Base-by-base conservation (phyloP, 2,888 invertebrate genomes). In the Acleris emargana region DNA sequence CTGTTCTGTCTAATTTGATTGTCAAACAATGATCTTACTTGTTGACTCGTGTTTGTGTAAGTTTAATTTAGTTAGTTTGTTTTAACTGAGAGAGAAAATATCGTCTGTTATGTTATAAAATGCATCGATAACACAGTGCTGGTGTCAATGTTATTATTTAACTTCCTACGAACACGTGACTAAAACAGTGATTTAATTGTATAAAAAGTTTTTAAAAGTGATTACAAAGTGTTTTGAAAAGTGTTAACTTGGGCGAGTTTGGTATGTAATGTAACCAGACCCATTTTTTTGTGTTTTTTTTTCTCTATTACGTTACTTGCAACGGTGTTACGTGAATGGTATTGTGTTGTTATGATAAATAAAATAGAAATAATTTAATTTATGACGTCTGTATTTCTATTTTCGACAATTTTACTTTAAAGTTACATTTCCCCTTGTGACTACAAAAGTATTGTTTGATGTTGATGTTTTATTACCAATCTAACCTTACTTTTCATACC, bases 1-100 rank as follows among this genome's bases (percentile, higher is more conserved):
- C 25, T 4, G 7, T 49, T 66, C 64, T 22, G 32, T 32, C 32
- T 32, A 66, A 61, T 38, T 50, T 55, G 59, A 60, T 61, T 66
- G 60, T 66, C 66, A 61, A 66, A 64, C 57, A 57, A 45, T 64
- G 45, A 1, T 38, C 32, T 64, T 45, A 17, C 61, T 66, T 66
- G 66, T 66, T 66, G 66, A 55, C 55, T 52, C 11, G 55, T 57
- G 66, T 51, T 61, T 61, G 20, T 45, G 57, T 55, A 51, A 51
- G 60, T 57, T 45, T 18, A 57, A 60, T 57, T 60, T 32, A 60
- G 17, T 17, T n/a, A n/a, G n/a, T 32, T 7, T 32, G 32, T 47
- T 49, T 58, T 49, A 58, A 49, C 32, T 58, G 5, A 9, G 38
- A 32, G 18, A 47, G 32, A 20, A 57, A 17, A 25, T 28, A 45